Percentiles rank a stretch among this genome's conserved stretches.
Evolutionary conservation across 2,888 invertebrate species (phyloP).

Genomic region (Tachystola acroxantha): DNA sequence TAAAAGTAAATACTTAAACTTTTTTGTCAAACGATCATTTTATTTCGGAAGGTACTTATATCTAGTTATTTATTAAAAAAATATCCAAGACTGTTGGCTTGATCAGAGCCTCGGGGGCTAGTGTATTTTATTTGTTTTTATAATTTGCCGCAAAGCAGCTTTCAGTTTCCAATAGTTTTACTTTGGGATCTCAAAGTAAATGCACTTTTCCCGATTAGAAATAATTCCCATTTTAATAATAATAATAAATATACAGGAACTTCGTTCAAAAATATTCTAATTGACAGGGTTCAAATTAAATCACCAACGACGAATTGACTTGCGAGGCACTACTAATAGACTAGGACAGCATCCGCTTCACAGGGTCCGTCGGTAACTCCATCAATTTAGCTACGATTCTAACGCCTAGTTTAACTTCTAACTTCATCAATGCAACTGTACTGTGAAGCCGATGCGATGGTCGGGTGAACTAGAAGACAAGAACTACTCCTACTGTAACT

Average conservation of each 20-base stretch:
- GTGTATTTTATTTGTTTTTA: too few species aligned
- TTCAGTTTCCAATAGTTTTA: too few species aligned
- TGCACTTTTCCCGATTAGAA: constrained; percentile 7
- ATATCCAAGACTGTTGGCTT: too few species aligned
- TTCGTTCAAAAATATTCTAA: constrained; percentile 47
- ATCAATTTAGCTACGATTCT: not conserved
- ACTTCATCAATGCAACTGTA: not conserved
- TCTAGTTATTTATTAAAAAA: too few species aligned
- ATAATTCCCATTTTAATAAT: constrained; percentile 8
- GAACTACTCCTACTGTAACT: too few species aligned
- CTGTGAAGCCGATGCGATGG: not conserved
- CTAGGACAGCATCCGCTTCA: constrained; percentile 28
- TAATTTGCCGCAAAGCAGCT: too few species aligned
- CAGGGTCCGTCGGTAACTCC: constrained; percentile 1
- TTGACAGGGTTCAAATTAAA: constrained; percentile 67
- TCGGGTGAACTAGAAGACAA: constrained; percentile 34
- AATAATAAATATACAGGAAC: constrained; percentile 24
- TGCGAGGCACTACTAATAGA: constrained; percentile 57
- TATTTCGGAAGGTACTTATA: too few species aligned
- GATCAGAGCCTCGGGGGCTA: too few species aligned
- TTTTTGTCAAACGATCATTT: too few species aligned
- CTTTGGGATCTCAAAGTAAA: too few species aligned
- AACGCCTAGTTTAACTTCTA: not conserved
- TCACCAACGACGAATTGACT: constrained; percentile 61
- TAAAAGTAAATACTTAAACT: too few species aligned